These are phyloP conservation scores for Ophion ellenae DNA, from an alignment of 2,888 invertebrate genomes.

Conservation along the genomic window DNA sequence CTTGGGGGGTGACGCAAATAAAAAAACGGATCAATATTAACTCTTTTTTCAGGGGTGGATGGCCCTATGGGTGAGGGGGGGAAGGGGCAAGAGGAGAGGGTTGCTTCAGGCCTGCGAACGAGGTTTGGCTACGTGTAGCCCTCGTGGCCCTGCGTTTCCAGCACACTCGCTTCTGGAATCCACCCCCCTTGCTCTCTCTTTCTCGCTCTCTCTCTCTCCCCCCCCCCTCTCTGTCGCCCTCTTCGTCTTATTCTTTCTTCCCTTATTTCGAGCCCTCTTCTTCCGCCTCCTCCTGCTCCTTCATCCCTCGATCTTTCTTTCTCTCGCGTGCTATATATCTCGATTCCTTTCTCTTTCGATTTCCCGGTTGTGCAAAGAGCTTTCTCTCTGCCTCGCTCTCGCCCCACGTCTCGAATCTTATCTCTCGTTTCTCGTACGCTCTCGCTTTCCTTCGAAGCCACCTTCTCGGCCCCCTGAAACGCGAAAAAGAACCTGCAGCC, in stretches of 20 bases:
- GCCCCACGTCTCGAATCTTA: constrained; percentile 40
- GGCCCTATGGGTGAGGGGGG: constrained; percentile 70
- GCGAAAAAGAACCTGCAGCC: constrained; percentile 40
- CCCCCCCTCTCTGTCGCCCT: not conserved
- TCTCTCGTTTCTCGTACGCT: constrained; percentile 45
- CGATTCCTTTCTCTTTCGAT: constrained; percentile 44
- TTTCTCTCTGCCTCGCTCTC: constrained; percentile 6
- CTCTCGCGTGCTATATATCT: constrained; percentile 31
- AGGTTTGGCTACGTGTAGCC: constrained; percentile 51
- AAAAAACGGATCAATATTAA: constrained; percentile 89
- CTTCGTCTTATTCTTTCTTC: constrained; percentile 17
- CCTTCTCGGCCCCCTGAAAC: constrained; percentile 31
- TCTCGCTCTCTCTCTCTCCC: constrained; percentile 15
- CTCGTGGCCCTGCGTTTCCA: constrained; percentile 53
- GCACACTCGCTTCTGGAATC: constrained; percentile 42
- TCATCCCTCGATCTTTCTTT: constrained; percentile 12
- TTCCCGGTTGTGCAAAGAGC: constrained; percentile 15
- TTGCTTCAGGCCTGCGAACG: constrained; percentile 63
- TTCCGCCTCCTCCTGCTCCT: constrained; percentile 38
- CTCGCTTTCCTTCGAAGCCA: constrained; percentile 36
- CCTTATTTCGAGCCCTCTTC: constrained; percentile 16
- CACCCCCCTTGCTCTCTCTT: not conserved
- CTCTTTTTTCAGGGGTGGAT: constrained; percentile 86
- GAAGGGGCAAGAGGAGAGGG: constrained; percentile 31
- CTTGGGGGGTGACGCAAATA: constrained; percentile 87